A percentile compares a stretch with the other conserved stretches of the same genome.
Conservation (phyloP, 2,888 invertebrate genomes). For the Eremobia ochroleuca region DNA sequence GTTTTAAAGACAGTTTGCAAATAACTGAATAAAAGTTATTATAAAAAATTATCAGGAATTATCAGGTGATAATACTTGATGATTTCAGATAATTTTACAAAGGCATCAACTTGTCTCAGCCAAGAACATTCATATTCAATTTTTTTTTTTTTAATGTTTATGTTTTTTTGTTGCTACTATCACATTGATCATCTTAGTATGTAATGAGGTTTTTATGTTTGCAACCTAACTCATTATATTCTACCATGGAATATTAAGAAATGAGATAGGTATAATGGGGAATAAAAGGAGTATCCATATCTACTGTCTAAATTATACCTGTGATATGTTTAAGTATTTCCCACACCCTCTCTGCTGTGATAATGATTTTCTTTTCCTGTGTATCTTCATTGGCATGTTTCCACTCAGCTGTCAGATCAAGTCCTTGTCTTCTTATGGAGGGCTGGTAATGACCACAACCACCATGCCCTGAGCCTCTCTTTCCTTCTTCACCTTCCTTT, state of each 20-base stretch:
- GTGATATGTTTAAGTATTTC: slow-evolving; percentile 99
- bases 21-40: neutral
- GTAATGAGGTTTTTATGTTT: neutral
- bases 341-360: slow-evolving; percentile 99
- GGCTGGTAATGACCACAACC: slow-evolving; percentile 99
- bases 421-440: slow-evolving; percentile 96
- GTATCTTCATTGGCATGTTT: slow-evolving; percentile 99
- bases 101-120: neutral
- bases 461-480: slow-evolving; percentile 94
- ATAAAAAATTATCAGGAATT: neutral
- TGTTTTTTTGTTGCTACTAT: neutral
- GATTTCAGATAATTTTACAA: neutral
- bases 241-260: neutral
- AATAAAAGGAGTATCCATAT: neutral
- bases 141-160: neutral
- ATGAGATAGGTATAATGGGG: neutral
- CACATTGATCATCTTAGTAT: neutral
- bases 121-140: neutral
- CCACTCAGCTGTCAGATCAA: slow-evolving; percentile 99
- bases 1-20: neutral
- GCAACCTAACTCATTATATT: neutral
- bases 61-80: slow-evolving; percentile 22
- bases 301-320: slow-evolving; percentile 77
- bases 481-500: slow-evolving; percentile 93
- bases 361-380: slow-evolving; percentile 98